These are phyloP conservation scores for Galbula dea DNA, from an alignment of 2,113 vertebrate genomes.

Conservation along the genomic window DNA sequence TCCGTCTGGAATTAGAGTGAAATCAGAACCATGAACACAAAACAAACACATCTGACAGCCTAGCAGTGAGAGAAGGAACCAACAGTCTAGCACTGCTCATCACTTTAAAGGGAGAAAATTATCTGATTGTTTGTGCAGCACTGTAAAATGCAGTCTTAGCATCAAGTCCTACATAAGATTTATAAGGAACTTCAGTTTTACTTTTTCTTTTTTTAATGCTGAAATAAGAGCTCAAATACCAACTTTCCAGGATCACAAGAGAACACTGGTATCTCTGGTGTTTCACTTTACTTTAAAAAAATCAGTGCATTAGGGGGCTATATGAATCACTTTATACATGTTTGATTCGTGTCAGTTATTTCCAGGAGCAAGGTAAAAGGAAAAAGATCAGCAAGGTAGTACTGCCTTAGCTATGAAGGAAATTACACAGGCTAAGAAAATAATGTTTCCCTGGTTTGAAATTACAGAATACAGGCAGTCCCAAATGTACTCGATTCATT, in stretches of 20 bases:
- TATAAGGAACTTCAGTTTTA: background rate
- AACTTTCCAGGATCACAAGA: background rate
- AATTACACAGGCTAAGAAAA: background rate
- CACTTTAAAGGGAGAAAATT: background rate
- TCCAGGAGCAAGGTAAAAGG: background rate
- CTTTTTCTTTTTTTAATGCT: background rate
- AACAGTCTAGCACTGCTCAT: background rate
- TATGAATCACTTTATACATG: background rate
- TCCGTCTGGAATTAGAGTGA: slow-evolving; percentile 83
- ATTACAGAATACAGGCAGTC: background rate
- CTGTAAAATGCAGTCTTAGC: background rate
- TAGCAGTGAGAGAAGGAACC: background rate
- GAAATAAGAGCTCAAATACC: background rate
- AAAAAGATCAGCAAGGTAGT: background rate
- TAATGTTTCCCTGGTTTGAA: background rate
- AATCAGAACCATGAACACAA: background rate
- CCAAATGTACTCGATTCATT: background rate
- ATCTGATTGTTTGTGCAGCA: background rate
- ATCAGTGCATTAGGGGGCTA: background rate
- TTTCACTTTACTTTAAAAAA: background rate
- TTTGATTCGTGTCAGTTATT: background rate
- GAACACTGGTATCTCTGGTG: background rate
- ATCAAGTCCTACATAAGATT: background rate
- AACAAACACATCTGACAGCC: background rate
- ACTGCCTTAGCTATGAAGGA: background rate